These are phyloP conservation scores for Hyla sarda DNA, from an alignment of 2,113 vertebrate genomes.

Conservation along the genomic window DNA sequence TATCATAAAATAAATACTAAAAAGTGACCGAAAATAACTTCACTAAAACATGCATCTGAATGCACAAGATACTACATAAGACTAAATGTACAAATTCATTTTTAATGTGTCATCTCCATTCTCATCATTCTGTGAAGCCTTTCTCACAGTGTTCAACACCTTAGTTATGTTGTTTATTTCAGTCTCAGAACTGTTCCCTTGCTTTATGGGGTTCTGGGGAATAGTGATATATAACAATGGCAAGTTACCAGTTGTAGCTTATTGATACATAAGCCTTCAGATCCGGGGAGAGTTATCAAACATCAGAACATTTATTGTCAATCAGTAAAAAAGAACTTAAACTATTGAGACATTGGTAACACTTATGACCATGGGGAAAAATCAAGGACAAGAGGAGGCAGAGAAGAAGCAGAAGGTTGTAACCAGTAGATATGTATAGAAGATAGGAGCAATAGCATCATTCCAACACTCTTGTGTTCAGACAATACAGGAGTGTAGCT, in stretches of 20 bases:
- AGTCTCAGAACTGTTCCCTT: not conserved
- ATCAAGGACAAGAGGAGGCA: not conserved
- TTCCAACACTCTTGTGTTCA: not conserved
- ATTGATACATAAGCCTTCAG: not conserved
- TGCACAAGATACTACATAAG: too few species aligned
- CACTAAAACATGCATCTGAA: too few species aligned
- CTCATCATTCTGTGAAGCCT: too few species aligned
- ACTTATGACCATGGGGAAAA: not conserved
- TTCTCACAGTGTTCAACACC: too few species aligned
- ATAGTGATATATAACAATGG: not conserved
- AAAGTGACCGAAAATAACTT: too few species aligned
- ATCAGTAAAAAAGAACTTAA: conserved; percentile 6
- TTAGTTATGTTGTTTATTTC: not conserved
- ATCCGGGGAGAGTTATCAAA: not conserved
- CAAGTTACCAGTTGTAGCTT: not conserved
- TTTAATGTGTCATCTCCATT: too few species aligned
- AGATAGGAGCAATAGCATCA: not conserved
- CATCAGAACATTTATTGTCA: not conserved
- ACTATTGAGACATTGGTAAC: not conserved
- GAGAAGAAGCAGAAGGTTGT: too few species aligned
- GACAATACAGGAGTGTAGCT: too few species aligned
- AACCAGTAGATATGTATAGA: not conserved
- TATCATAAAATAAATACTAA: too few species aligned
- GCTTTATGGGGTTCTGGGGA: not conserved
- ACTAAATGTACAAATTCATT: too few species aligned